These are phyloP conservation scores for Lichenostomus cassidix DNA, from an alignment of 2,113 vertebrate species.

Conservation along the genomic window DNA sequence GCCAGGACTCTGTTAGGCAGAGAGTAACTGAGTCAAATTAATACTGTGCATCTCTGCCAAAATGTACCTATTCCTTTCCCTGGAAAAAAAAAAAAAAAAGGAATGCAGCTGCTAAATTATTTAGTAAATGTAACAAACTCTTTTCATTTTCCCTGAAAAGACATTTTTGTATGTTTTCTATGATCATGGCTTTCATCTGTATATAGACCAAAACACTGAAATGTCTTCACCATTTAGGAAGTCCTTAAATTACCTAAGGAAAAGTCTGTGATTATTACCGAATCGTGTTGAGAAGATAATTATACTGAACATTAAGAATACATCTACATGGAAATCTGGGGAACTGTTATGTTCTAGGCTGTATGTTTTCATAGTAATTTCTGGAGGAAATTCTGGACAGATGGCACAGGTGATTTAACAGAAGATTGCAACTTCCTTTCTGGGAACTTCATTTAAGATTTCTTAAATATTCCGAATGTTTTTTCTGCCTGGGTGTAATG, in stretches of 20 bases:
- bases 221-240: slow-evolving; percentile 19
- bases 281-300: slow-evolving; percentile 34
- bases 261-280: not conserved
- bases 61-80: not conserved
- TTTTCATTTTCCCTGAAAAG: not conserved
- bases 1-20: not conserved
- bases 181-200: not conserved
- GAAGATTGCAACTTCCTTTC: slow-evolving; percentile 23
- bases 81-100: not conserved
- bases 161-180: not conserved
- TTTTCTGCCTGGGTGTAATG: not conserved
- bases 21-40: not conserved
- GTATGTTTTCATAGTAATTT: slow-evolving; percentile 42
- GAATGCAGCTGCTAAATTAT: not conserved
- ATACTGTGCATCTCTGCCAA: not conserved
- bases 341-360: slow-evolving; percentile 31
- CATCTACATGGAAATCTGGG: slow-evolving; percentile 39
- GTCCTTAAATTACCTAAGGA: slow-evolving; percentile 23
- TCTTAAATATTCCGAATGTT: slow-evolving; percentile 17
- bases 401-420: slow-evolving; percentile 50
- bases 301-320: slow-evolving; percentile 42
- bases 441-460: slow-evolving; percentile 7
- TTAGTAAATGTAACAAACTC: not conserved
- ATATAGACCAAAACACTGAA: not conserved
- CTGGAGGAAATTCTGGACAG: slow-evolving; percentile 35